Conservation (phyloP, 2,888 invertebrate genomes). For the Pantelozetes paolii region DNA sequence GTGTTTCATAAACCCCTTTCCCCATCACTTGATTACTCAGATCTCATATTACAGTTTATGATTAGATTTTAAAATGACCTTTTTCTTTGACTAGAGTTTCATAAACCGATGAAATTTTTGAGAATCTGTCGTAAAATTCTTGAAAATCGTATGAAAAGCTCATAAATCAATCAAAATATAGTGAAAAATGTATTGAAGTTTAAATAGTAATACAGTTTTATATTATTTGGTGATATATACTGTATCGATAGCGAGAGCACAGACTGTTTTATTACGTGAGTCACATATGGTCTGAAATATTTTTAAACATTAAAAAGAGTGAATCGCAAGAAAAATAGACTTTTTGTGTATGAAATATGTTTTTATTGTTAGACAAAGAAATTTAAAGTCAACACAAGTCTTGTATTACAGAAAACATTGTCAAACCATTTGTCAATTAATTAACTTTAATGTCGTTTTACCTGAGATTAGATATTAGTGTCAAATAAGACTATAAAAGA, state of each 20-base stretch:
- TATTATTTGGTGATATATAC: not conserved
- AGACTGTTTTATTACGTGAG: not conserved
- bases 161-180: constrained; percentile 24
- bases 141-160: not conserved
- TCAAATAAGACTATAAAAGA: not conserved
- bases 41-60: not conserved
- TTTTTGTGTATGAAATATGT: not conserved
- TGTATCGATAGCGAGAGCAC: too few species aligned
- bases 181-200: not conserved
- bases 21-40: too few species aligned
- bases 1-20: too few species aligned
- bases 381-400: not conserved
- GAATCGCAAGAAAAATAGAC: not conserved
- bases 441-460: not conserved
- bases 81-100: not conserved
- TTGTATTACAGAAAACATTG: too few species aligned
- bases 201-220: not conserved
- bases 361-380: not conserved
- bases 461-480: not conserved
- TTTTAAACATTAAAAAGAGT: not conserved
- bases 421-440: too few species aligned
- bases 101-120: not conserved
- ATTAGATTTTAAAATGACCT: not conserved
- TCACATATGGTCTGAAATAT: not conserved
- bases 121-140: constrained; percentile 8